Conservation (phyloP, 1,140 invertebrate species). For the Zelostemma sp. region DNA sequence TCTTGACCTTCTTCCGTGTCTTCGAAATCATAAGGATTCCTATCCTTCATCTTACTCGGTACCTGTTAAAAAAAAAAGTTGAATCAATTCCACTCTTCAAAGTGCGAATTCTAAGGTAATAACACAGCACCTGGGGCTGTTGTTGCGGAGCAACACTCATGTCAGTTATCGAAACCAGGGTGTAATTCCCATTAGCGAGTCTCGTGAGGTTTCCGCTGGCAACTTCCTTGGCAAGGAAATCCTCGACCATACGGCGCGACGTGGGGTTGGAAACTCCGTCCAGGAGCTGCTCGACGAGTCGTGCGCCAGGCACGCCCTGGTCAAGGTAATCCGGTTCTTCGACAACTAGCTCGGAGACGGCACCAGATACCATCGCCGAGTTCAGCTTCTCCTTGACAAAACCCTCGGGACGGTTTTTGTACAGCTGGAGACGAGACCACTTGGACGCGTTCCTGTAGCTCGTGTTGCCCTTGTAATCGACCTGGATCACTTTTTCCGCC, state of each 20-base stretch:
- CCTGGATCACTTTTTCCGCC: constrained; percentile 82
- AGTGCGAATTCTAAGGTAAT: no score
- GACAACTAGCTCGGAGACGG: constrained; percentile 77
- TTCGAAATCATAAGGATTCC: constrained; percentile 58
- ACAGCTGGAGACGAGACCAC: constrained; percentile 73
- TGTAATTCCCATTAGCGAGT: constrained; percentile 77
- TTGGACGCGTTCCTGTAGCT: constrained; percentile 87
- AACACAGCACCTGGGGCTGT: no score
- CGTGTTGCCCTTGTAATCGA: constrained; percentile 88
- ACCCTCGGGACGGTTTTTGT: constrained; percentile 67
- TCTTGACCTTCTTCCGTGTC: constrained; percentile 53
- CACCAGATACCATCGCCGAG: constrained; percentile 73
- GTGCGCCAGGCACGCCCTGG: constrained; percentile 76
- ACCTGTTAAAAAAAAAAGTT: not conserved
- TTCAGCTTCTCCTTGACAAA: constrained; percentile 65
- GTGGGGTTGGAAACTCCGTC: constrained; percentile 76
- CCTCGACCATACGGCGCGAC: constrained; percentile 75
- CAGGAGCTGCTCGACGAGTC: constrained; percentile 75
- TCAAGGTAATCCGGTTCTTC: constrained; percentile 79
- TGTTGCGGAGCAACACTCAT: not conserved
- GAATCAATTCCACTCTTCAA: no score
- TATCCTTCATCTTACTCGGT: constrained; percentile 5
- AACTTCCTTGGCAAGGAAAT: constrained; percentile 77
- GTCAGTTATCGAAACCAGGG: constrained; percentile 56
- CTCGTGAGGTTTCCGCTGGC: constrained; percentile 76